These are phyloP conservation scores for Sylvilagus bachmani DNA, from an alignment of 2,113 vertebrate genomes.

Conservation along the genomic window DNA sequence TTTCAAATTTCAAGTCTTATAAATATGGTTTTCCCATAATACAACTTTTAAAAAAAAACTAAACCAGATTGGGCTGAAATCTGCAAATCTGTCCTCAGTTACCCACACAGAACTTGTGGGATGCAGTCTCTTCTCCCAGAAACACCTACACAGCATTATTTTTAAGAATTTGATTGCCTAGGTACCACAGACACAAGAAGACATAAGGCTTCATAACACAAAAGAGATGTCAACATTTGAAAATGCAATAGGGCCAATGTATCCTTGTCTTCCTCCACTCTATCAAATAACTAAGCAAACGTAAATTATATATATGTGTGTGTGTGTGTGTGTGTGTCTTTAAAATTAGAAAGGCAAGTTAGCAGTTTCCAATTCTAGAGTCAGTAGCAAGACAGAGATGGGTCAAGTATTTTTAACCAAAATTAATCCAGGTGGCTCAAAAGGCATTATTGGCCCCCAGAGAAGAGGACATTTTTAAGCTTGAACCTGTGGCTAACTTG, in stretches of 20 bases:
- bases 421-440: neutral
- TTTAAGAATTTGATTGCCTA: constrained; percentile 79
- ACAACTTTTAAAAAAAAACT: constrained; percentile 59
- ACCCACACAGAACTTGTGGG: constrained; percentile 81
- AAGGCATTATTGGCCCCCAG: neutral
- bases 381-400: neutral
- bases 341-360: neutral
- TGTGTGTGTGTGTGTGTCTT: neutral
- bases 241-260: constrained; percentile 16
- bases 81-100: constrained; percentile 82
- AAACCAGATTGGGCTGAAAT: constrained; percentile 77
- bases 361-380: constrained; percentile 11
- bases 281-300: neutral
- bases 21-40: constrained; percentile 48
- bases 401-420: neutral
- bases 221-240: constrained; percentile 54
- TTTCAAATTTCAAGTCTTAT: constrained; percentile 48
- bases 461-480: constrained; percentile 13
- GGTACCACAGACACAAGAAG: constrained; percentile 70
- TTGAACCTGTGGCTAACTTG: neutral
- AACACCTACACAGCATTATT: constrained; percentile 81
- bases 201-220: constrained; percentile 59
- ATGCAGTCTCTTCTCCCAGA: constrained; percentile 70
- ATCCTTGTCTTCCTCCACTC: neutral
- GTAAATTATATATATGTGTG: neutral